phyloP scores from a whole-genome alignment of 2,888 invertebrate genomes.

The Eugnorisma glareosa region DNA sequence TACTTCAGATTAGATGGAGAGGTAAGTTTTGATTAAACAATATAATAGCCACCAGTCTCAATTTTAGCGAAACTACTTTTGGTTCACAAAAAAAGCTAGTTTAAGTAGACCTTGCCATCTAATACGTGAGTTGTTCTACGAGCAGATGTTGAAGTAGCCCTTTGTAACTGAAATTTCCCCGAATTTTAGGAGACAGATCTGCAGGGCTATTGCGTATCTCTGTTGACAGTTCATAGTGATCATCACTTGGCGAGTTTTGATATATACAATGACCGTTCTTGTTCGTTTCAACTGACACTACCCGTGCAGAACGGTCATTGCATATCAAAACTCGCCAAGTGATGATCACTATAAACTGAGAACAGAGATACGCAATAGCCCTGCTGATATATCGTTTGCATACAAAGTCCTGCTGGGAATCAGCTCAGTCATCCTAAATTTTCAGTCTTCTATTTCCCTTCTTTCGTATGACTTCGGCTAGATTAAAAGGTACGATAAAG shows the following conservation, averaged over 20 bases:
- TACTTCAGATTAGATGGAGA: slow-evolving; percentile 89
- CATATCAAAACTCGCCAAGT: too few species aligned
- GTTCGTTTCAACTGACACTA: too few species aligned
- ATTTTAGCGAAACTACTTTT: background rate
- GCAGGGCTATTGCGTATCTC: too few species aligned
- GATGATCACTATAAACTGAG: too few species aligned
- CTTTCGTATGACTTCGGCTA: background rate
- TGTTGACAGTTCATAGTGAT: too few species aligned
- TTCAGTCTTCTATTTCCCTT: background rate
- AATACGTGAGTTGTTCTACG: background rate
- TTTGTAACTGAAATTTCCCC: background rate
- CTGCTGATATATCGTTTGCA: background rate
- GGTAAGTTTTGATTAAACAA: slow-evolving; percentile 70
- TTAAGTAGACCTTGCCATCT: background rate
- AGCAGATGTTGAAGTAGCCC: background rate
- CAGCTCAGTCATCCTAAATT: background rate
- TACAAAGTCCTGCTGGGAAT: background rate
- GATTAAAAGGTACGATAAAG: background rate
- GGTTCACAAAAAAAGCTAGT: background rate
- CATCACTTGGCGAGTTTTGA: too few species aligned
- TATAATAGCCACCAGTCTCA: background rate
- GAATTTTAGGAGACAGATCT: background rate
- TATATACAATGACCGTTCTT: too few species aligned
- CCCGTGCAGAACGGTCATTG: too few species aligned
- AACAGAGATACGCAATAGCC: too few species aligned